Percentiles rank a stretch among this genome's conserved stretches.
Conservation (phyloP, 2,113 vertebrate genomes). For the Labrus mixtus region DNA sequence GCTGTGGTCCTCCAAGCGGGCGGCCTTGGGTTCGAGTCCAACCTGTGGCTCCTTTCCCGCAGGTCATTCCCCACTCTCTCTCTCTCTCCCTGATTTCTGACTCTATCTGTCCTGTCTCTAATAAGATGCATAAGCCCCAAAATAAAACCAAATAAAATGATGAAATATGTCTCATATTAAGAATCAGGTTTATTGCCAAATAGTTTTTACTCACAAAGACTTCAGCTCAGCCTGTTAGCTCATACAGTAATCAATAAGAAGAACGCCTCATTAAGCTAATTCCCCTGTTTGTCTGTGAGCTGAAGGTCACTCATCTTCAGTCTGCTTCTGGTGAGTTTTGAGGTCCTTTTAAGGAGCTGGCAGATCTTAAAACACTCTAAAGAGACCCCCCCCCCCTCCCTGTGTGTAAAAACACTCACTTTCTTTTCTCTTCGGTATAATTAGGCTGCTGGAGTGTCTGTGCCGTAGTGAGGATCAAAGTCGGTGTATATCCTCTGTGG, state of each 20-base stretch:
- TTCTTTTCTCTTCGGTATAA: slow-evolving; percentile 34
- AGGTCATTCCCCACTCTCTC: too few relatives aligned
- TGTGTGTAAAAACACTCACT: slow-evolving; percentile 29
- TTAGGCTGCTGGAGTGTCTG: slow-evolving; percentile 38
- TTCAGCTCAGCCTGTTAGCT: too few relatives aligned
- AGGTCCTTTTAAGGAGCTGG: slow-evolving; percentile 48
- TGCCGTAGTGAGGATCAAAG: slow-evolving; percentile 53
- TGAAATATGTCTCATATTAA: too few relatives aligned
- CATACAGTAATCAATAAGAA: neutral
- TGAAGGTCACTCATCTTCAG: slow-evolving; percentile 28
- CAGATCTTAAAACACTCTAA: slow-evolving; percentile 17
- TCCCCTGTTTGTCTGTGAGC: slow-evolving; percentile 11
- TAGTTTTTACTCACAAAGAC: too few relatives aligned
- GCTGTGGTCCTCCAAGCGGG: too few relatives aligned
- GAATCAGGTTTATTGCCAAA: too few relatives aligned
- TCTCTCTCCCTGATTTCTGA: too few relatives aligned
- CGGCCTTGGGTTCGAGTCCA: too few relatives aligned
- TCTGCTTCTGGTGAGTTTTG: slow-evolving; percentile 17
- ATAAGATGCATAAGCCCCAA: too few relatives aligned
- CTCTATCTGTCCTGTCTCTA: too few relatives aligned
- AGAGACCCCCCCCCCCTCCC: neutral
- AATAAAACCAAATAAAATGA: too few relatives aligned
- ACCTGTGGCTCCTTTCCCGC: too few relatives aligned
- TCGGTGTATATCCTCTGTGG: neutral
- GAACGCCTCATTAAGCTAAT: neutral